Evolutionary conservation across 2,888 invertebrate species (phyloP).

Genomic region (Lasioglossum vierecki): DNA sequence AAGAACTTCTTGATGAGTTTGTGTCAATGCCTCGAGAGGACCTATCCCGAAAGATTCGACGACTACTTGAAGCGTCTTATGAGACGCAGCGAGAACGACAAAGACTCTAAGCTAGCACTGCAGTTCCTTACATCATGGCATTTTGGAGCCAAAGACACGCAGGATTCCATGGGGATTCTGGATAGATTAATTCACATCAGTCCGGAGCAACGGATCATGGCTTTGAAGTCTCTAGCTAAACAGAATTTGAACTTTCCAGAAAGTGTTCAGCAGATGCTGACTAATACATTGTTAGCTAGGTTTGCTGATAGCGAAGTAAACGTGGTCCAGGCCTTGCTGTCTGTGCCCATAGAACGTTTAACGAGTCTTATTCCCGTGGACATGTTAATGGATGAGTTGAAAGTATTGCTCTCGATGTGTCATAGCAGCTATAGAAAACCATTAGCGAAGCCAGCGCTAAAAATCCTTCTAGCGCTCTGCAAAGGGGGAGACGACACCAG

Average conservation of each 20-base stretch:
- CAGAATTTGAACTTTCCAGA: conserved; percentile 72
- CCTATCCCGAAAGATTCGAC: conserved; percentile 90
- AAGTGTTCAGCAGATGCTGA: conserved; percentile 86
- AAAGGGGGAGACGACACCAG: conserved; percentile 85
- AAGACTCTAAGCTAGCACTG: conserved; percentile 68
- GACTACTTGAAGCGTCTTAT: conserved; percentile 87
- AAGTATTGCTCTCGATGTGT: conserved; percentile 76
- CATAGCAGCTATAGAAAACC: conserved; percentile 70
- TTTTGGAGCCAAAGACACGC: conserved; percentile 71
- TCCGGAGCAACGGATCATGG: conserved; percentile 87
- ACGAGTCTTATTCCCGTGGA: conserved; percentile 72
- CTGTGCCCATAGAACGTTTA: conserved; percentile 74
- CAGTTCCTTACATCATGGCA: conserved; percentile 80
- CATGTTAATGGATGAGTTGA: conserved; percentile 76
- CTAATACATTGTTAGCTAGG: conserved; percentile 87
- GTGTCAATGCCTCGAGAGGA: conserved; percentile 86
- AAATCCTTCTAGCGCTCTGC: conserved; percentile 76
- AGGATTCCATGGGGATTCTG: conserved; percentile 76
- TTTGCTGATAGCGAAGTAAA: conserved; percentile 88
- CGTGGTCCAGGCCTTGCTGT: conserved; percentile 86
- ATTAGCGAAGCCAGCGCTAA: conserved; percentile 77
- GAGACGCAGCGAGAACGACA: conserved; percentile 67
- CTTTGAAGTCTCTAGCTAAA: conserved; percentile 87
- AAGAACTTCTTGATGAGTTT: conserved; percentile 72
- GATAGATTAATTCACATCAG: conserved; percentile 88